These are phyloP conservation scores for Leiothrix lutea DNA, from an alignment of 2,113 vertebrate genomes.

Conservation along the genomic window DNA sequence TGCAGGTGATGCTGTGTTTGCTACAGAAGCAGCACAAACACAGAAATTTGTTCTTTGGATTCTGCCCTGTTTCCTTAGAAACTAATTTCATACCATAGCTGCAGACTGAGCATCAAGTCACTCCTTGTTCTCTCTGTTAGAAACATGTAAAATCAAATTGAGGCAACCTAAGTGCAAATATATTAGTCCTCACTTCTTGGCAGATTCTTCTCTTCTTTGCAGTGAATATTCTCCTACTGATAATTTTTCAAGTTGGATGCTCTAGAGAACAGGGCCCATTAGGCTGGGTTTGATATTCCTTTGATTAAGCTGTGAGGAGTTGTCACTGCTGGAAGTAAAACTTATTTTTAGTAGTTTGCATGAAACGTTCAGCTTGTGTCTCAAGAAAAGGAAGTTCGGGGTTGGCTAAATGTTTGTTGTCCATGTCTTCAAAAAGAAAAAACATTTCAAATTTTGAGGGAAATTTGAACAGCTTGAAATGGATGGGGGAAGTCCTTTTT, in stretches of 20 bases:
- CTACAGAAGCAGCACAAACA: neutral
- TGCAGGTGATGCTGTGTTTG: neutral
- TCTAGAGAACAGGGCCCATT: neutral
- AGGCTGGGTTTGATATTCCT: neutral
- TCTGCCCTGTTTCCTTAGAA: conserved; percentile 22
- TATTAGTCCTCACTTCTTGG: neutral
- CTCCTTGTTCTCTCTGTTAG: neutral
- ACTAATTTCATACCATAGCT: neutral
- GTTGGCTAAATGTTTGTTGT: neutral
- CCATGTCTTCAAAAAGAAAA: neutral
- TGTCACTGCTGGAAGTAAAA: conserved; percentile 7
- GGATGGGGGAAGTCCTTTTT: neutral
- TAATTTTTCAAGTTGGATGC: neutral
- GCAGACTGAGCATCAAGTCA: neutral
- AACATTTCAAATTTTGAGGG: neutral
- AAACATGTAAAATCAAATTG: neutral
- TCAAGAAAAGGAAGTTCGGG: neutral
- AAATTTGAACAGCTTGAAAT: neutral
- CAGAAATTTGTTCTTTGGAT: neutral
- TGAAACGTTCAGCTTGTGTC: neutral
- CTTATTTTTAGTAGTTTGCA: neutral
- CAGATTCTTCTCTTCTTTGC: neutral
- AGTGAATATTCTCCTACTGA: neutral
- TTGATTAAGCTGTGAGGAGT: neutral
- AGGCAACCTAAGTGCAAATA: neutral